Base-by-base conservation (phyloP, 1,140 invertebrate species). In the Papilio glaucus region DNA sequence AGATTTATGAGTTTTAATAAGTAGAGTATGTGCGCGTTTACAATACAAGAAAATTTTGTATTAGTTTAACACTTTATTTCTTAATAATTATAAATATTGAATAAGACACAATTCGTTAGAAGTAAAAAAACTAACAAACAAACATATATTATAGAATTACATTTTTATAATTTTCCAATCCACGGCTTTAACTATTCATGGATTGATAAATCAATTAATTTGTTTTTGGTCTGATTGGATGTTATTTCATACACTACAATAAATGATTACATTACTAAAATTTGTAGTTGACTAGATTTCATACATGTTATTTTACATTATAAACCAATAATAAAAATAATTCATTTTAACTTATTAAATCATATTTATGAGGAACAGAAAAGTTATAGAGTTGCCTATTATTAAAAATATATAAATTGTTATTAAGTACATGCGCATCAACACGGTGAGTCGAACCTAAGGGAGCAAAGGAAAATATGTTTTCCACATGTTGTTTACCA, bases 111-210 rank as follows among this genome's bases (percentile, higher is more conserved):
- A 74, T 85, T 81, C 74, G 62, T 83, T 87, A 90, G 73, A 89
- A 88, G 85, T 88, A 90, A 87, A 88, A 85, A 88, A 45, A 45
- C 42, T 45, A 57, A 57, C 21, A 57, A 57, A 57, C 49, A 57
- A 13, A 57, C 29, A 33, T 33, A 6, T 85, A 87, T 84, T 72
- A 42, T 42, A 73, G 15, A 68, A 73, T 74, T 60, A 41, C 62
- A 71, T 72, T 67, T 57, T 72, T n/a, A 76, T 74, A 72, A 45
- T 61, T 24, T 49, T 41, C 18, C n/a, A 15, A 45, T 57, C 49
- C 8, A 57, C 9, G 2, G 29, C n/a, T n/a, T 33, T 33, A 33
- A 33, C 24, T 57, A 26, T 24, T 57, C 10, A 24, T 57, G 21
- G 21, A 10, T 57, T 12, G 12, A 57, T 9, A 53, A 18, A 53